Conservation (phyloP, 2,113 vertebrate genomes). For the Tor tambroides region DNA sequence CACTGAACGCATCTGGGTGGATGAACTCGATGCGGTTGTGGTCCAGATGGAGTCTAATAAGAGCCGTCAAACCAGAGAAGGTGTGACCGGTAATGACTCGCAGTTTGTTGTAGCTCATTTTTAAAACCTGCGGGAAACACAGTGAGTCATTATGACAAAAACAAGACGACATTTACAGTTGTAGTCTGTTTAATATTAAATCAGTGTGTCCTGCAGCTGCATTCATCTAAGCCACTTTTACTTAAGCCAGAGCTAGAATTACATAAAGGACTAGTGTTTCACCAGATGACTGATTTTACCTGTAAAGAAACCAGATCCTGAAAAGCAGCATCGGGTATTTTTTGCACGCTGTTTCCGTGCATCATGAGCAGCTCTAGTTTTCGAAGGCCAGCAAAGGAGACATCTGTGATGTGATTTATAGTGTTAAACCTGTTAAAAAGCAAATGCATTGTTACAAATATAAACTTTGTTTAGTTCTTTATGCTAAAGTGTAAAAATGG, state of each 20-base stretch:
- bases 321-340: constrained; percentile 82
- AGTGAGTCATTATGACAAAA: background rate
- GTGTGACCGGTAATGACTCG: constrained; percentile 77
- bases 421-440: constrained; percentile 85
- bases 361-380: constrained; percentile 90
- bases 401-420: constrained; percentile 80
- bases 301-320: constrained; percentile 85
- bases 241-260: background rate
- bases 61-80: constrained; percentile 82
- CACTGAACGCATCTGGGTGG: constrained; percentile 87
- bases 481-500: too few relatives aligned
- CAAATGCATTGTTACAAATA: background rate
- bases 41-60: constrained; percentile 88
- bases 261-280: background rate
- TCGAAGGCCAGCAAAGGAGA: constrained; percentile 81
- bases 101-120: constrained; percentile 95
- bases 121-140: constrained; percentile 82
- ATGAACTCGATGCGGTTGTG: constrained; percentile 91
- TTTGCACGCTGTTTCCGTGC: constrained; percentile 89
- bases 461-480: background rate
- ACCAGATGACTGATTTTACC: constrained; percentile 70
- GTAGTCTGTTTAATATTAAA: too few relatives aligned
- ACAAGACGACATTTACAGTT: background rate
- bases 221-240: background rate
- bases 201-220: too few relatives aligned